phyloP scores from a whole-genome alignment of 1,140 invertebrate genomes.

The Nomia melanderi region DNA sequence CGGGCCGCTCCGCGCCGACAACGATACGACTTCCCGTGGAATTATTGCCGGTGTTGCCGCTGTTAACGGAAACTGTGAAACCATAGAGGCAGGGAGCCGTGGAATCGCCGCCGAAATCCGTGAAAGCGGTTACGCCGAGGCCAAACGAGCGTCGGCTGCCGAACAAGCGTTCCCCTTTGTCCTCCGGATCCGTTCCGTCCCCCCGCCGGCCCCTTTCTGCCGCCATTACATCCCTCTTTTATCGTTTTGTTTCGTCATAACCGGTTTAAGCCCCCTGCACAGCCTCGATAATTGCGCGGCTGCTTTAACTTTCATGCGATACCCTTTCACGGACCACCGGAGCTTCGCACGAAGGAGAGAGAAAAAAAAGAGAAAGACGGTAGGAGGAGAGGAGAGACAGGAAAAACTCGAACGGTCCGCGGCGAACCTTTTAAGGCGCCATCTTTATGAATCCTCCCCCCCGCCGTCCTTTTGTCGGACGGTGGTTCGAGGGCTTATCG shows the following conservation, averaged over 20 bases:
- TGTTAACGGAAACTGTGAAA: slow-evolving; percentile 47
- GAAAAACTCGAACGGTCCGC: not conserved
- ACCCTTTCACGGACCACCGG: not conserved
- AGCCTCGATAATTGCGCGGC: slow-evolving; percentile 15
- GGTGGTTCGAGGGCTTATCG: not conserved
- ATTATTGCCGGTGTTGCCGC: slow-evolving; percentile 38
- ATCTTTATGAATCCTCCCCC: not conserved
- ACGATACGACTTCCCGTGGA: slow-evolving; percentile 29
- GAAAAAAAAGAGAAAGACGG: too few relatives aligned
- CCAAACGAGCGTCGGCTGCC: slow-evolving; percentile 32
- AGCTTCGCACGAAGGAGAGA: too few relatives aligned
- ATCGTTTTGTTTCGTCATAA: slow-evolving; percentile 19
- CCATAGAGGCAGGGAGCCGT: slow-evolving; percentile 35
- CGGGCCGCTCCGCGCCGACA: not conserved
- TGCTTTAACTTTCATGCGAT: not conserved
- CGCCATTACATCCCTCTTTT: not conserved
- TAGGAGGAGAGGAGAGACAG: too few relatives aligned
- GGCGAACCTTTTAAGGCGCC: not conserved
- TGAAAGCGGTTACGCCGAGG: slow-evolving; percentile 44
- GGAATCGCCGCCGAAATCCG: slow-evolving; percentile 41
- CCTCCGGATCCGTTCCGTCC: not conserved
- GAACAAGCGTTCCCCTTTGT: slow-evolving; percentile 20
- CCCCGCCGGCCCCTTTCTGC: too few relatives aligned
- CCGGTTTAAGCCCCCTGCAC: slow-evolving; percentile 2
- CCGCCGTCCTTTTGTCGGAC: not conserved